Conservation (phyloP, 2,888 invertebrate species). For the Lingula anatina region DNA sequence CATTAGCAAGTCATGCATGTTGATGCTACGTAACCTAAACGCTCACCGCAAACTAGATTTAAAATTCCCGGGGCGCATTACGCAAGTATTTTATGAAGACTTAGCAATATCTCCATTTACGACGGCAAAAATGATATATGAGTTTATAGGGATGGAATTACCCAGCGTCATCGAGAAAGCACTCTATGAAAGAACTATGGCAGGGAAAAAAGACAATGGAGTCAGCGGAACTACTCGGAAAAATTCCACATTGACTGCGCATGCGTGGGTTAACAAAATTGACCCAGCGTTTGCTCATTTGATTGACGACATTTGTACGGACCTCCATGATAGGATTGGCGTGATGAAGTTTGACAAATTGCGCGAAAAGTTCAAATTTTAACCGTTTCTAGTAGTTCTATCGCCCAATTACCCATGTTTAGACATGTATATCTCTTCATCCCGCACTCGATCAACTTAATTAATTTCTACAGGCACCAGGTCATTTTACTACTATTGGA, state of each 20-base stretch:
- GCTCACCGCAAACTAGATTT: constrained; percentile 8
- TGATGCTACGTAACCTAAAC: constrained; percentile 12
- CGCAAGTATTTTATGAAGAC: constrained; percentile 13
- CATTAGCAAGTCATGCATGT: constrained; percentile 7
- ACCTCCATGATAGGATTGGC: too few species aligned
- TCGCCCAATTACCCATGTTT: too few species aligned
- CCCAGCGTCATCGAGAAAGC: constrained; percentile 8
- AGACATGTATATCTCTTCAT: too few species aligned
- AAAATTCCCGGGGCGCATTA: constrained; percentile 9
- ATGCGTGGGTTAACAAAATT: too few species aligned
- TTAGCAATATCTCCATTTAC: constrained; percentile 13
- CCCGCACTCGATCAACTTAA: too few species aligned
- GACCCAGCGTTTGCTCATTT: too few species aligned
- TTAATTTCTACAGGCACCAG: too few species aligned
- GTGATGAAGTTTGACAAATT: too few species aligned
- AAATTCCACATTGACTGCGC: constrained; percentile 13
- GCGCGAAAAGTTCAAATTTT: too few species aligned
- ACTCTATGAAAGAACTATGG: constrained; percentile 14
- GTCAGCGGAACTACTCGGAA: constrained; percentile 12
- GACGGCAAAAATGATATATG: constrained; percentile 11
- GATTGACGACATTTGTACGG: too few species aligned
- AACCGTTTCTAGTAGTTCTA: too few species aligned
- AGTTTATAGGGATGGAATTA: constrained; percentile 13
- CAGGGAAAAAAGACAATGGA: constrained; percentile 11
- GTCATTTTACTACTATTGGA: too few species aligned